A percentile compares a stretch with the other conserved stretches of the same genome.
phyloP scores from a whole-genome alignment of 2,888 invertebrate genomes.

The Melanotus villosus region DNA sequence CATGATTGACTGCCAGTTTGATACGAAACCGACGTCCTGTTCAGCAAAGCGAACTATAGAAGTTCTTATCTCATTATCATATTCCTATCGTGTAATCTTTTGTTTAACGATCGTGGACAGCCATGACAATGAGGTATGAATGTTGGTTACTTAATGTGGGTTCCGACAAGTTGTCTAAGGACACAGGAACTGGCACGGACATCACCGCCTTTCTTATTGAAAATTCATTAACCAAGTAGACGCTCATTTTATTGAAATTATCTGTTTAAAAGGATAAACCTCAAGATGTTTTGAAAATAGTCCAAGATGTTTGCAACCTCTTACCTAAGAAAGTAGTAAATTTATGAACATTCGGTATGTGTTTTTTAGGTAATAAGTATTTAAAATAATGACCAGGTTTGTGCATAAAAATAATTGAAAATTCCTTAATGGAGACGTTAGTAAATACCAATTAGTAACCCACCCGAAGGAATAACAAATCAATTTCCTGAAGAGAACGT shows the following conservation, averaged over 20 bases:
- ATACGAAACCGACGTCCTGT: slow-evolving; percentile 9
- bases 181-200: slow-evolving; percentile 56
- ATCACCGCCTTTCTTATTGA: slow-evolving; percentile 5
- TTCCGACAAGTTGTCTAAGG: slow-evolving; percentile 49
- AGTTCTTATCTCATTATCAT: slow-evolving; percentile 40
- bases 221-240: background rate
- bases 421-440: no score
- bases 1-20: slow-evolving; percentile 15
- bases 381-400: no score
- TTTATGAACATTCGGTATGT: no score
- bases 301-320: no score
- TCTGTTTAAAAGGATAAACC: no score
- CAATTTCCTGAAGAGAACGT: background rate
- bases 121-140: slow-evolving; percentile 53
- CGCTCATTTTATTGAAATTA: no score
- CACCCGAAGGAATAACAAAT: slow-evolving; percentile 16
- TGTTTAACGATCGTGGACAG: slow-evolving; percentile 55
- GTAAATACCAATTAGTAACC: background rate
- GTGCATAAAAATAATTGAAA: no score
- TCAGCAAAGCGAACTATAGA: slow-evolving; percentile 2
- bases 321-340: no score
- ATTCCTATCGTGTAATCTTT: slow-evolving; percentile 60
- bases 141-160: slow-evolving; percentile 42
- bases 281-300: no score
- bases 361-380: no score